Conservation (phyloP, 2,888 invertebrate species). For the Ectemnius cavifrons region DNA sequence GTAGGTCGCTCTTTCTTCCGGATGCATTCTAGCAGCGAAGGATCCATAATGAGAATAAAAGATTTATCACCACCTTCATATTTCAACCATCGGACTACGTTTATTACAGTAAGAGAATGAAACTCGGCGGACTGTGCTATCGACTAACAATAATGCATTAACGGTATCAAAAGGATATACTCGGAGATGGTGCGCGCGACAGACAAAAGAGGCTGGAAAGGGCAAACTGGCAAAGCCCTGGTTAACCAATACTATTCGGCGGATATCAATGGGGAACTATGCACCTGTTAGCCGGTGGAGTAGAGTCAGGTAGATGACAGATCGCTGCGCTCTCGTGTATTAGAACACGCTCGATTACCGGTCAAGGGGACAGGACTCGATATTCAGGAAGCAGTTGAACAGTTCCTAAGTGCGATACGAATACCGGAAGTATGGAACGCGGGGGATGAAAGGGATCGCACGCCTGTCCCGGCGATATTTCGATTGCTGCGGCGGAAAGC, state of each 20-base stretch:
- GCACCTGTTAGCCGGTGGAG: background rate
- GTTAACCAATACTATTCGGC: background rate
- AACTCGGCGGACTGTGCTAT: too few species aligned
- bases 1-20: too few species aligned
- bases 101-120: too few species aligned
- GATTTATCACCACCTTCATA: too few species aligned
- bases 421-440: conserved; percentile 48
- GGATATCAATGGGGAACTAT: background rate
- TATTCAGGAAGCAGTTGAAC: conserved; percentile 24
- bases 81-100: too few species aligned
- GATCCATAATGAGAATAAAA: too few species aligned
- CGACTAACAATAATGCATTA: too few species aligned
- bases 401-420: conserved; percentile 11
- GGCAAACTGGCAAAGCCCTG: background rate
- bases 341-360: conserved; percentile 14
- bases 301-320: conserved; percentile 8
- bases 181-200: too few species aligned
- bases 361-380: conserved; percentile 44
- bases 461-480: conserved; percentile 28
- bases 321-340: background rate
- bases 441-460: conserved; percentile 41
- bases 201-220: too few species aligned
- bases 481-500: conserved; percentile 25
- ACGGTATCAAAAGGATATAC: too few species aligned
- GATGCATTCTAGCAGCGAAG: too few species aligned